phyloP scores from a whole-genome alignment of 1,140 invertebrate species.

The Drosophila quadrilineata region DNA sequence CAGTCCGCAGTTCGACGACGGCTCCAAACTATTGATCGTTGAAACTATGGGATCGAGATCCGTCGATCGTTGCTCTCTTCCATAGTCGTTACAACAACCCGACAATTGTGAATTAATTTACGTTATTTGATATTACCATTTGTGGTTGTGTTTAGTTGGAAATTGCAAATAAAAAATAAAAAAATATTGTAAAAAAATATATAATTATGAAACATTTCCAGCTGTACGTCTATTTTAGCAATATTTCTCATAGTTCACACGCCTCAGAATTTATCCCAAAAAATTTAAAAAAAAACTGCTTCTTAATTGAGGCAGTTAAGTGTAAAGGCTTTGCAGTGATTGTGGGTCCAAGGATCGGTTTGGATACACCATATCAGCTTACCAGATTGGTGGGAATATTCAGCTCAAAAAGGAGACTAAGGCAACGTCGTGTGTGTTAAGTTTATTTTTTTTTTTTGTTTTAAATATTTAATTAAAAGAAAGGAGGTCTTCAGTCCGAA shows the following conservation, averaged over 20 bases:
- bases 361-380: constrained; percentile 49
- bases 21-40: constrained; percentile 27
- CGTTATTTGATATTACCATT: constrained; percentile 63
- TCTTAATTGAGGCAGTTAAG: constrained; percentile 62
- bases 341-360: constrained; percentile 20
- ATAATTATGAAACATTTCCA: constrained; percentile 45
- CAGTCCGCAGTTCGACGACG: constrained; percentile 8
- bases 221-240: constrained; percentile 15
- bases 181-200: constrained; percentile 7
- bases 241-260: constrained; percentile 37
- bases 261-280: constrained; percentile 12
- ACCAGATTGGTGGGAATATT: constrained; percentile 68
- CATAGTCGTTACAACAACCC: constrained; percentile 39
- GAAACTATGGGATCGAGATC: too few relatives aligned
- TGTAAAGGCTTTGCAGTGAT: constrained; percentile 71
- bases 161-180: constrained; percentile 15
- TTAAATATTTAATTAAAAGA: too few relatives aligned
- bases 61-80: constrained; percentile 56
- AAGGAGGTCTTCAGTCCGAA: too few relatives aligned
- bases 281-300: constrained; percentile 7
- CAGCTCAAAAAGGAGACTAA: constrained; percentile 23
- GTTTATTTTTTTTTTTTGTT: constrained; percentile 3
- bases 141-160: constrained; percentile 56
- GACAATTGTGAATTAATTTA: constrained; percentile 59
- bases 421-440: constrained; percentile 66